Conservation (phyloP, 1,140 invertebrate genomes). For the Drosophila quadrilineata region DNA sequence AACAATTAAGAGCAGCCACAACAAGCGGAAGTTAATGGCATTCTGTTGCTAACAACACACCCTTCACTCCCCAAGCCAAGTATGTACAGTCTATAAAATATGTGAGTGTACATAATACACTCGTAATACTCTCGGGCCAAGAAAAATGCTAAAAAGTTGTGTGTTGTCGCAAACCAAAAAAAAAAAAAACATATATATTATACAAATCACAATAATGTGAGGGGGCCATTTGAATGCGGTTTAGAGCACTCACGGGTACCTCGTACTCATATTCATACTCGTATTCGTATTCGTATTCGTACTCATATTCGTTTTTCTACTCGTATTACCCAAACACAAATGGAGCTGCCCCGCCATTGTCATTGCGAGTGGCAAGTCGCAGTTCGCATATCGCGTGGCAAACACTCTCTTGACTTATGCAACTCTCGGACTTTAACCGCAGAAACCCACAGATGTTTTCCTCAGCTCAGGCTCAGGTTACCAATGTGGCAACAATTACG, state of each 20-base stretch:
- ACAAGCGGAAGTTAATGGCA: constrained; percentile 71
- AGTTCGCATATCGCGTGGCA: too few relatives aligned
- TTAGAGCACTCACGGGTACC: constrained; percentile 11
- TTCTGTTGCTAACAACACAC: constrained; percentile 43
- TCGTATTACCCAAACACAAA: constrained; percentile 25
- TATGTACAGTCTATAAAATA: constrained; percentile 15
- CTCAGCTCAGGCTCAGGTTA: constrained; percentile 35
- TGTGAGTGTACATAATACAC: background rate
- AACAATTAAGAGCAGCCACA: too few relatives aligned
- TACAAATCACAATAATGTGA: constrained; percentile 19
- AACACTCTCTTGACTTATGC: constrained; percentile 26
- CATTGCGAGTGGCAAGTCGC: too few relatives aligned
- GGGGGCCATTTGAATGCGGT: constrained; percentile 26
- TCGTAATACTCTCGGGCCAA: constrained; percentile 14
- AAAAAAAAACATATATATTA: background rate
- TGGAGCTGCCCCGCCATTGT: too few relatives aligned
- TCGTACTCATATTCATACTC: too few relatives aligned
- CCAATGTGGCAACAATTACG: constrained; percentile 20
- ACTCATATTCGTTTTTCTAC: too few relatives aligned
- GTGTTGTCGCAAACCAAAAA: constrained; percentile 34
- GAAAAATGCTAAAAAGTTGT: constrained; percentile 29
- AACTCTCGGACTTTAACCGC: constrained; percentile 27
- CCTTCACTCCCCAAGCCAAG: too few relatives aligned
- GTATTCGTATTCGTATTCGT: too few relatives aligned
- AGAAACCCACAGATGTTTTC: constrained; percentile 14